Conservation (phyloP, 2,888 invertebrate species). For the Hirtodrosophila alboralis region DNA sequence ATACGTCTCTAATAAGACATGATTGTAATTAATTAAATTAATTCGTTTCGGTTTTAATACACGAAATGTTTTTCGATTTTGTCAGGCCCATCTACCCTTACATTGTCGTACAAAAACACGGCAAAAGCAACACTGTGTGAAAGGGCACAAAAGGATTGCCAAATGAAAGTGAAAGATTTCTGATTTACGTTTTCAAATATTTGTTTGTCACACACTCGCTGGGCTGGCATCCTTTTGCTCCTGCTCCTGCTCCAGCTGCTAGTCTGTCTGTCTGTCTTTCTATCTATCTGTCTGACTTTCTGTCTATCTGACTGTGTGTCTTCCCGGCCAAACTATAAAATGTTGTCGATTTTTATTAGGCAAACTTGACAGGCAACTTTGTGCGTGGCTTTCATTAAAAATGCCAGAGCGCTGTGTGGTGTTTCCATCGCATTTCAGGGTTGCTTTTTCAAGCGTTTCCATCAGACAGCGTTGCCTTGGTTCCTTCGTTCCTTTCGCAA, state of each 20-base stretch:
- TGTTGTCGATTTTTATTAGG: slow-evolving; percentile 82
- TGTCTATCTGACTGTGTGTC: slow-evolving; percentile 17
- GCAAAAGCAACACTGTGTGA: slow-evolving; percentile 8
- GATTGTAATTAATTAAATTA: slow-evolving; percentile 85
- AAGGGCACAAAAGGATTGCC: slow-evolving; percentile 73
- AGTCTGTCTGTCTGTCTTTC: neutral
- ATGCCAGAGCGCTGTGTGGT: slow-evolving; percentile 59
- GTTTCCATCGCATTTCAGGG: slow-evolving; percentile 49
- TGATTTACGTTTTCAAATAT: slow-evolving; percentile 78
- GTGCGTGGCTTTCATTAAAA: slow-evolving; percentile 77
- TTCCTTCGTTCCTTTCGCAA: slow-evolving; percentile 26
- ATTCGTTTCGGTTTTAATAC: slow-evolving; percentile 84
- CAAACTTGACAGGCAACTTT: slow-evolving; percentile 74
- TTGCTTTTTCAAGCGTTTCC: slow-evolving; percentile 50
- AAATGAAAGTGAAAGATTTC: slow-evolving; percentile 78
- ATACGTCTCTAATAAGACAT: slow-evolving; percentile 84
- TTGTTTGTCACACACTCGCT: slow-evolving; percentile 75
- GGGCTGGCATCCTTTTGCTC: neutral
- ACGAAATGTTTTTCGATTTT: slow-evolving; percentile 82
- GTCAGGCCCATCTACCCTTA: slow-evolving; percentile 22
- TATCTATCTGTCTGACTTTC: neutral
- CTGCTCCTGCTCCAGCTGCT: neutral
- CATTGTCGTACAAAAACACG: neutral
- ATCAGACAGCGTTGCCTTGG: slow-evolving; percentile 52
- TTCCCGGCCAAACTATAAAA: slow-evolving; percentile 71